Base-by-base conservation (phyloP, 2,888 invertebrate genomes). In the Podotricha telesiphe region DNA sequence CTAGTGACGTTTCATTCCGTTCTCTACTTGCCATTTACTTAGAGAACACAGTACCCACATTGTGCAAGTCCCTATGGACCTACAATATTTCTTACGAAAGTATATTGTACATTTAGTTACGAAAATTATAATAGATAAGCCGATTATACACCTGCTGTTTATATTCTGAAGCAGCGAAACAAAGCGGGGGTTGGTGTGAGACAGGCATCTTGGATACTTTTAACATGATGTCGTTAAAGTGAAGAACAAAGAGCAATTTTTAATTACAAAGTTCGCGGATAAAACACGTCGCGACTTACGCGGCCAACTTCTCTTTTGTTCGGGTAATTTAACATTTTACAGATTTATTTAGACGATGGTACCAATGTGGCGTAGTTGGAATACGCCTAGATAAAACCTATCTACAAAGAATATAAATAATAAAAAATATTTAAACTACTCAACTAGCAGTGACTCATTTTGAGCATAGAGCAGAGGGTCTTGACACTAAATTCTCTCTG, bases 221-320 rank as follows among this genome's bases (percentile, higher is more conserved):
- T 51, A 66, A 28, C 53, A 61, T 69, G 69, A 70, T 67, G 73
- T 69, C 69, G 70, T 70, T 72, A 73, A 75, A 75, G 70, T 73
- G 74, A n/a, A 67, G 63, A 73, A 74, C 74, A 68, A 73, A 70
- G 67, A 71, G 59, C 68, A 75, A 73, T 73, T 75, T 75, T 75
- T 75, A 75, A 75, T 75, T 74, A 75, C 70, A 70, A 74, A 74
- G 69, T 75, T 74, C 71, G 51, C 55, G 69, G 69, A 71, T 70
- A 61, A 71, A 71, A 67, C 71, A 73, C 71, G 68, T 73, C 61
- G 69, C 55, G 53, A 62, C 66, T 74, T 70, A 45, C 68, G 66
- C 66, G 20, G 45, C 61, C 19, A 20, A 68, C 59, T 53, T 68
- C 22, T 45, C 58, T 59, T 68, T 70, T 70, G 68, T 66, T 59